Conservation (phyloP, 2,113 vertebrate genomes). For the Colossoma macropomum region DNA sequence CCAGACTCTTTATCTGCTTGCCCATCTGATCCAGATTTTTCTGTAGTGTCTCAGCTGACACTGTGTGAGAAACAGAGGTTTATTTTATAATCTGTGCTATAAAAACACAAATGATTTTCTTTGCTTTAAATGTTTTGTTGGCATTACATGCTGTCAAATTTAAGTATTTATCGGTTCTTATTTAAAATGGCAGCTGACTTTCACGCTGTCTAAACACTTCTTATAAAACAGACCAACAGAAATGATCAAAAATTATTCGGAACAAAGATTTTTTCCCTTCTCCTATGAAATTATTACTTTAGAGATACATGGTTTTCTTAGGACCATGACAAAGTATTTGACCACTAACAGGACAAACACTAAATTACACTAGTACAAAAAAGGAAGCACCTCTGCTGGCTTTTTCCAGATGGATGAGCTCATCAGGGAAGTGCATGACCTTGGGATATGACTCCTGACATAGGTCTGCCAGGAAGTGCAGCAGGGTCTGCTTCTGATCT, state of each 20-base stretch:
- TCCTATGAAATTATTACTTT: no score
- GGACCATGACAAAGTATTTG: neutral
- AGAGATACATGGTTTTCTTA: neutral
- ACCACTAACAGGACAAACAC: neutral
- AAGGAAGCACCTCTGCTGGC: conserved; percentile 84
- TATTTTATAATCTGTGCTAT: no score
- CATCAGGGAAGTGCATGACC: conserved; percentile 85
- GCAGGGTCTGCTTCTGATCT: conserved; percentile 86
- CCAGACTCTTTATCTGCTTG: conserved; percentile 78
- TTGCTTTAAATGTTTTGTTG: no score
- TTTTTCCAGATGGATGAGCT: conserved; percentile 91
- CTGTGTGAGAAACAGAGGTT: conserved; percentile 51
- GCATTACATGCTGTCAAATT: no score
- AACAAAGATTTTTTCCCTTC: no score
- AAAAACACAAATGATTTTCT: neutral
- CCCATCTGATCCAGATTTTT: conserved; percentile 86
- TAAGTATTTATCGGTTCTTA: no score
- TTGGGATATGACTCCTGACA: conserved; percentile 85
- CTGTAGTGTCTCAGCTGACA: conserved; percentile 84
- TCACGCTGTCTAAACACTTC: no score
- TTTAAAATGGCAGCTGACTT: no score
- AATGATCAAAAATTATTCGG: no score
- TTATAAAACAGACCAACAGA: no score
- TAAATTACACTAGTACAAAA: neutral
- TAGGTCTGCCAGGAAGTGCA: conserved; percentile 88